Evolutionary conservation across 2,797 vertebrate species (phyloP).

Genomic region (Pygocentrus nattereri): DNA sequence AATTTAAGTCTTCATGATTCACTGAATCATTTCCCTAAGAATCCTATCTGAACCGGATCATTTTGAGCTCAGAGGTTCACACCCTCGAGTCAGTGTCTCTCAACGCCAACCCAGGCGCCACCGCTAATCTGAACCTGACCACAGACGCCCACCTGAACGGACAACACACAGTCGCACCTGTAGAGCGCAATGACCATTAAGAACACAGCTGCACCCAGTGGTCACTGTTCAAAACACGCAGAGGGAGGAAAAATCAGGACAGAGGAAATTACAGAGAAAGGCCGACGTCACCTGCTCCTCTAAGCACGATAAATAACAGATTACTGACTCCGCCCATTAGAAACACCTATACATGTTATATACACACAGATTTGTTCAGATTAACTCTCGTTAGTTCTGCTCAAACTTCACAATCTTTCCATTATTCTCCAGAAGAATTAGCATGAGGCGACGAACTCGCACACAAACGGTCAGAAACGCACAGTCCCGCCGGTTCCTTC

Average conservation of each 20-base stretch:
- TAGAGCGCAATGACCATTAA: neutral
- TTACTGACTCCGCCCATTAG: constrained; percentile 63
- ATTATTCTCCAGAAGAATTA: neutral
- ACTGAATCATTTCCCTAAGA: neutral
- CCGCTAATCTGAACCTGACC: neutral
- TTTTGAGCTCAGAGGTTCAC: neutral
- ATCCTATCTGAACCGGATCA: neutral
- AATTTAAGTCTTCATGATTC: neutral
- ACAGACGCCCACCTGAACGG: neutral
- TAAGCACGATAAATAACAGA: constrained; percentile 72
- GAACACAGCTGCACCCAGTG: neutral
- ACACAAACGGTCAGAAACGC: too few species aligned
- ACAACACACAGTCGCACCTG: neutral
- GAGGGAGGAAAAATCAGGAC: constrained; percentile 60
- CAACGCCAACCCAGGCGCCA: neutral
- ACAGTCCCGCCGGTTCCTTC: too few species aligned
- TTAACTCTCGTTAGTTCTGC: constrained; percentile 69
- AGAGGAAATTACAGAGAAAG: constrained; percentile 61
- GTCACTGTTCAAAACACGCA: neutral
- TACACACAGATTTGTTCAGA: constrained; percentile 67
- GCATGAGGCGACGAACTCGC: neutral
- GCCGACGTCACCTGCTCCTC: constrained; percentile 53
- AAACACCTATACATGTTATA: constrained; percentile 73
- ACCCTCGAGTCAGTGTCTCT: neutral
- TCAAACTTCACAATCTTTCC: neutral